Evolutionary conservation across 2,888 invertebrate genomes (phyloP).

Genomic region (Cyclophora punctaria): DNA sequence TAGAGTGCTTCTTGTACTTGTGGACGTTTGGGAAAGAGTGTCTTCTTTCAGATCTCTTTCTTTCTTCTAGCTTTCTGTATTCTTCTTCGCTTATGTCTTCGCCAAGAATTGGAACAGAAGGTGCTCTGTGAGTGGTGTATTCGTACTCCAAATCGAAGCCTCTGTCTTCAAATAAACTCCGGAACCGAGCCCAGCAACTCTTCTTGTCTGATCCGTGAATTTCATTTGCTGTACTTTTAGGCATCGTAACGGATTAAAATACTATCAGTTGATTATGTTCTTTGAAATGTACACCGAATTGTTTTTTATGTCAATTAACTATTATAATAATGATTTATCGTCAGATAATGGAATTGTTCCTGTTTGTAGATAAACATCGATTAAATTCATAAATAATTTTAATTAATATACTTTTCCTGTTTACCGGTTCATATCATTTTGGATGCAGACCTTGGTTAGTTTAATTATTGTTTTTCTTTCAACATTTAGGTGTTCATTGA

Average conservation of each 20-base stretch:
- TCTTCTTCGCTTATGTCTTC: constrained; percentile 39
- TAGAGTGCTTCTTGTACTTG: neutral
- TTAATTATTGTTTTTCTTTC: neutral
- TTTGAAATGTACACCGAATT: constrained; percentile 2
- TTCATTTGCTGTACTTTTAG: too few species aligned
- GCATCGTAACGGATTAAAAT: too few species aligned
- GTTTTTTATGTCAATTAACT: neutral
- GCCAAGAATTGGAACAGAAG: constrained; percentile 23
- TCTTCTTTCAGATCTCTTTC: constrained; percentile 24
- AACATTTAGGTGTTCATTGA: too few species aligned
- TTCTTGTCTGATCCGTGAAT: constrained; percentile 9
- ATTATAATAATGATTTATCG: constrained; percentile 7
- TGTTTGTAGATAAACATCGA: constrained; percentile 7
- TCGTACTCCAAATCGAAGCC: constrained; percentile 66
- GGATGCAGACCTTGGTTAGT: neutral
- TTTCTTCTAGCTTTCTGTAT: constrained; percentile 41
- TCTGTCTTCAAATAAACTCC: constrained; percentile 56
- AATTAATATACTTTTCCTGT: constrained; percentile 4
- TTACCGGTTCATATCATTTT: neutral
- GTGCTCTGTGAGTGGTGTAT: constrained; percentile 26
- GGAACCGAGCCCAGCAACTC: constrained; percentile 62
- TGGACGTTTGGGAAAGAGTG: constrained; percentile 1
- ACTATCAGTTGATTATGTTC: neutral
- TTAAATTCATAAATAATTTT: constrained; percentile 2
- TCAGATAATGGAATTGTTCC: constrained; percentile 7